A percentile compares a stretch with the other conserved stretches of the same genome.
These are phyloP conservation scores for Actinia equina DNA, from an alignment of 64 coral and sea anemone species.

Conservation along the genomic window DNA sequence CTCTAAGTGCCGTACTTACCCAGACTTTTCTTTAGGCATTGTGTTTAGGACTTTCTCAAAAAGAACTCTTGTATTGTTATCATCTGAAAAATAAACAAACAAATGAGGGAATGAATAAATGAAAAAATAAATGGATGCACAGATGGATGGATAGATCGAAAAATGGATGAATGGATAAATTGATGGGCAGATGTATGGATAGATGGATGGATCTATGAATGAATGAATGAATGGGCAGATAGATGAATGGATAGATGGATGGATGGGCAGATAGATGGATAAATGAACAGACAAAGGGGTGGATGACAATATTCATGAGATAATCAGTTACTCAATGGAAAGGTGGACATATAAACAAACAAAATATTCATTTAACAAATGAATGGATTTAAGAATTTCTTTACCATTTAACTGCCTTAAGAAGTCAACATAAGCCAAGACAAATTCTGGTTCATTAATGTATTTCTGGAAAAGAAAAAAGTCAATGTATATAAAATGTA, in stretches of 20 bases:
- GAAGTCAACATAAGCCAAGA: conserved; percentile 79
- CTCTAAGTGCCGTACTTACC: conserved; percentile 5
- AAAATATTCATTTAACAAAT: not conserved
- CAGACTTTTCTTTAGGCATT: conserved; percentile 81
- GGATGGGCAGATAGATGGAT: too few relatives aligned
- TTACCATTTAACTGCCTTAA: conserved; percentile 80
- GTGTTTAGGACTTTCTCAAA: conserved; percentile 81
- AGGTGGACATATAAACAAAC: not conserved
- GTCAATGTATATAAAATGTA: not conserved
- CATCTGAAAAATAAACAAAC: conserved; percentile 29
- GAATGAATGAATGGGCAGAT: too few relatives aligned
- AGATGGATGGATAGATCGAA: not conserved
- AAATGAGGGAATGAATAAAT: not conserved
- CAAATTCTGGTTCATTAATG: conserved; percentile 76
- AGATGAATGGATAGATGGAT: too few relatives aligned
- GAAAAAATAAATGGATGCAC: not conserved
- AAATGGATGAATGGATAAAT: not conserved
- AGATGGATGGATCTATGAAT: too few relatives aligned
- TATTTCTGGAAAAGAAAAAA: conserved; percentile 51
- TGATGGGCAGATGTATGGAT: too few relatives aligned
- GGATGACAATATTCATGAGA: too few relatives aligned
- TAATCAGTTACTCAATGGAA: too few relatives aligned
- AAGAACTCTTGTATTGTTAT: conserved; percentile 84
- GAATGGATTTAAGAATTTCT: not conserved
- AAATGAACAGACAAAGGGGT: too few relatives aligned